These are phyloP conservation scores for Cactoblastis cactorum DNA, from an alignment of 2,888 invertebrate species.

Conservation along the genomic window DNA sequence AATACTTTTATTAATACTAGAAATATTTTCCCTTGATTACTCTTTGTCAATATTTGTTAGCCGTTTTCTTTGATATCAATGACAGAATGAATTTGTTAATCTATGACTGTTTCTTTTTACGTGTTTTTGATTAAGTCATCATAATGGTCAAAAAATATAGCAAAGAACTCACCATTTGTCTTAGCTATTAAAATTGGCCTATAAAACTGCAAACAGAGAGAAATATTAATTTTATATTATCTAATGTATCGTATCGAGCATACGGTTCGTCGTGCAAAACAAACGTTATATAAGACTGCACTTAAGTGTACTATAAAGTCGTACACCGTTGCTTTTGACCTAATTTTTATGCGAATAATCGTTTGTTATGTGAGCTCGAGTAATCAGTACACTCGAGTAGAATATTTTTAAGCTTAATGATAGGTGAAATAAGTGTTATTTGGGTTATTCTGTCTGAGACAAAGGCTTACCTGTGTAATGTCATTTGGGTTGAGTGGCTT, in stretches of 20 bases:
- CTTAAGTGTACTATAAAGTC: conserved; percentile 32
- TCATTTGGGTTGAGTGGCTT: background rate
- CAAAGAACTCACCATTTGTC: too few species aligned
- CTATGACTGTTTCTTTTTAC: too few species aligned
- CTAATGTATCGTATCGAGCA: background rate
- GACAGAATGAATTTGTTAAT: too few species aligned
- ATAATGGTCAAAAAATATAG: too few species aligned
- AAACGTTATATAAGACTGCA: conserved; percentile 16
- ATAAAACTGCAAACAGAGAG: too few species aligned
- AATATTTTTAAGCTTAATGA: conserved; percentile 9
- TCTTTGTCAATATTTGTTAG: too few species aligned
- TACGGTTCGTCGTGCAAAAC: background rate
- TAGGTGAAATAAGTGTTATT: background rate
- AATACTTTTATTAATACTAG: too few species aligned
- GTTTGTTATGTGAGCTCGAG: conserved; percentile 38
- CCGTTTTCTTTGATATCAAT: too few species aligned
- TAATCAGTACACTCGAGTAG: conserved; percentile 20
- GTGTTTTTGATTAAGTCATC: too few species aligned
- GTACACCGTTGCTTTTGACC: conserved; percentile 45
- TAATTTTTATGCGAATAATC: conserved; percentile 52
- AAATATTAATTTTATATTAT: too few species aligned
- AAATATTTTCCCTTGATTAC: too few species aligned
- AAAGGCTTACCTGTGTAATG: background rate
- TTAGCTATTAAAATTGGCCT: too few species aligned
- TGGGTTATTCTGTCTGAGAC: background rate